Conservation (phyloP, 2,888 invertebrate genomes). For the Orthosia cruda region DNA sequence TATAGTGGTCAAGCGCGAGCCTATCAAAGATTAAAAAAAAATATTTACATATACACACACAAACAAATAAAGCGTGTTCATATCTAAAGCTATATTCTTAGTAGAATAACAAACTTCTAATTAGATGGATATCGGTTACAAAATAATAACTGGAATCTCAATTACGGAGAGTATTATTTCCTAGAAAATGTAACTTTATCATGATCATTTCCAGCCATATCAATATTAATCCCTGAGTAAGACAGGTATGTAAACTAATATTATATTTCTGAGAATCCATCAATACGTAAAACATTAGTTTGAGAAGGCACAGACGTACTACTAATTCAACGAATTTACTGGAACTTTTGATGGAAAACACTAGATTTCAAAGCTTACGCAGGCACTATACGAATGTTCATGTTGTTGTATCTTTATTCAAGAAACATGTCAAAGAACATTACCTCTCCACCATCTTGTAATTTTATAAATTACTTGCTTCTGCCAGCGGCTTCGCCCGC, state of each 20-base stretch:
- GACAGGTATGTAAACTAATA: conserved; percentile 1
- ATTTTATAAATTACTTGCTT: too few relatives aligned
- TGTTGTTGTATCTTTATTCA: too few relatives aligned
- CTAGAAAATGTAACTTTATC: not conserved
- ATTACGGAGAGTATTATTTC: not conserved
- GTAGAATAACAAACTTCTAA: not conserved
- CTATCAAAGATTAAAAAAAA: too few relatives aligned
- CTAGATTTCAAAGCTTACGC: not conserved
- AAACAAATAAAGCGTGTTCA: too few relatives aligned
- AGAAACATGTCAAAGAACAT: too few relatives aligned
- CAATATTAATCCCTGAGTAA: conserved; percentile 7
- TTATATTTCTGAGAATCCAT: conserved; percentile 10
- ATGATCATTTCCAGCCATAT: not conserved
- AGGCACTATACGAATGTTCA: too few relatives aligned
- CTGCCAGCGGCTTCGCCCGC: too few relatives aligned
- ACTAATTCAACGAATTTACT: not conserved
- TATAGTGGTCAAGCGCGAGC: too few relatives aligned
- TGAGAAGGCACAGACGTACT: not conserved
- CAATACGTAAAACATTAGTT: conserved; percentile 2
- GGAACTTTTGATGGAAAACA: not conserved
- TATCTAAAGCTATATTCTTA: not conserved
- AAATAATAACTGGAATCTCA: not conserved
- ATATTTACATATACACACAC: too few relatives aligned
- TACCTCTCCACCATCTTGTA: too few relatives aligned
- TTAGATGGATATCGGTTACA: not conserved